Evolutionary conservation across 2,888 invertebrate species (phyloP).

Genomic region (Chromoteleia sp.): DNA sequence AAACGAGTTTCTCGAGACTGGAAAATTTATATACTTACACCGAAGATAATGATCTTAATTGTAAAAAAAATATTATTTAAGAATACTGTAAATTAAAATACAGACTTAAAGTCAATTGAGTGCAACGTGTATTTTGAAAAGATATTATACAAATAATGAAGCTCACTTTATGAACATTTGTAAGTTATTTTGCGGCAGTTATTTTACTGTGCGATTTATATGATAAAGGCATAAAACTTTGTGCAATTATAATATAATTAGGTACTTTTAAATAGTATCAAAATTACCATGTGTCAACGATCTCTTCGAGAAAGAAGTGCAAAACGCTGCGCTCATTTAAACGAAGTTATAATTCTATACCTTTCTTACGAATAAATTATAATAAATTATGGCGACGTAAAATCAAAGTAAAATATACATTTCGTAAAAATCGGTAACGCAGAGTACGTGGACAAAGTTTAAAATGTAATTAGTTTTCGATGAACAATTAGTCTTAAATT

Average conservation of each 20-base stretch:
- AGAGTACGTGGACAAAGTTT: no score
- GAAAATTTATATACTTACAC: conserved; percentile 25
- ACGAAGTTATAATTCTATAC: conserved; percentile 11
- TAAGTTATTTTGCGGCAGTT: not conserved
- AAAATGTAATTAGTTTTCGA: no score
- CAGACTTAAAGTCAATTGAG: not conserved
- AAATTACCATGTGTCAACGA: conserved; percentile 6
- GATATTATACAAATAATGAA: not conserved
- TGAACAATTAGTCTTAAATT: no score
- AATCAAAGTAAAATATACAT: conserved; percentile 2
- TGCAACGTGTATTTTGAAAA: not conserved
- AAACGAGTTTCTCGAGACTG: conserved; percentile 15
- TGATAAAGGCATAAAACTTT: not conserved
- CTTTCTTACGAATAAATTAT: conserved; percentile 9
- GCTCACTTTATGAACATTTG: conserved; percentile 9
- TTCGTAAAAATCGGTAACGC: no score
- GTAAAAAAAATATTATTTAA: conserved; percentile 24
- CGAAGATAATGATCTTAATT: conserved; percentile 30
- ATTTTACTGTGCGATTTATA: not conserved
- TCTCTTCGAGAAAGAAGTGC: not conserved
- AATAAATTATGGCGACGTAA: conserved; percentile 8
- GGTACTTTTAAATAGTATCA: conserved; percentile 14
- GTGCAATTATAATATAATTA: conserved; percentile 21
- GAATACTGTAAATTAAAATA: not conserved
- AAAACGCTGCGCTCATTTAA: conserved; percentile 7